Conservation (phyloP, 2,888 invertebrate genomes). For the Cheilosia pagana region DNA sequence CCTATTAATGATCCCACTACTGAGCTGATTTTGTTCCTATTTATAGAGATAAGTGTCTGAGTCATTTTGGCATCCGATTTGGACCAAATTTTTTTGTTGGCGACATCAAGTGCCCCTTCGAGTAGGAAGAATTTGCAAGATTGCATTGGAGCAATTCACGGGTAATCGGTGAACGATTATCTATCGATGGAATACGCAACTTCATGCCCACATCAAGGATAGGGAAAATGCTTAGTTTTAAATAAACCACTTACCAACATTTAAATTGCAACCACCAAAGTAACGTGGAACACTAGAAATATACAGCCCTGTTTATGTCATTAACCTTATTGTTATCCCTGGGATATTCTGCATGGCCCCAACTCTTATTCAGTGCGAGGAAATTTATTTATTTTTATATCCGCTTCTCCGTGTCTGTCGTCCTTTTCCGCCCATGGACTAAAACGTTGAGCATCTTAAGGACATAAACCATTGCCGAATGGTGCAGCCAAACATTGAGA, state of each 20-base stretch:
- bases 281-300: background rate
- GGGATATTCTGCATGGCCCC: background rate
- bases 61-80: too few relatives aligned
- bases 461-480: slow-evolving; percentile 22
- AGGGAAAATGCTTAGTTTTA: background rate
- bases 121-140: too few relatives aligned
- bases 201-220: background rate
- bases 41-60: too few relatives aligned
- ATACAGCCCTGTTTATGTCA: background rate
- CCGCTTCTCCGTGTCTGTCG: too few relatives aligned
- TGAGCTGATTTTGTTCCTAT: too few relatives aligned
- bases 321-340: slow-evolving; percentile 7
- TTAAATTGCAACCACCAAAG: background rate
- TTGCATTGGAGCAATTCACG: too few relatives aligned
- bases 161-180: too few relatives aligned
- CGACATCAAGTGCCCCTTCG: too few relatives aligned
- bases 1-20: too few relatives aligned
- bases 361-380: background rate
- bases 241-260: background rate
- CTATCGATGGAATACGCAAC: too few relatives aligned
- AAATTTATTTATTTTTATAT: slow-evolving; percentile 10
- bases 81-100: too few relatives aligned
- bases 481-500: slow-evolving; percentile 40
- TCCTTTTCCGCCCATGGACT: background rate
- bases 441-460: slow-evolving; percentile 19